Conservation (phyloP, 37 sponge, comb jelly and placozoan species). For the Axinella damicornis region DNA sequence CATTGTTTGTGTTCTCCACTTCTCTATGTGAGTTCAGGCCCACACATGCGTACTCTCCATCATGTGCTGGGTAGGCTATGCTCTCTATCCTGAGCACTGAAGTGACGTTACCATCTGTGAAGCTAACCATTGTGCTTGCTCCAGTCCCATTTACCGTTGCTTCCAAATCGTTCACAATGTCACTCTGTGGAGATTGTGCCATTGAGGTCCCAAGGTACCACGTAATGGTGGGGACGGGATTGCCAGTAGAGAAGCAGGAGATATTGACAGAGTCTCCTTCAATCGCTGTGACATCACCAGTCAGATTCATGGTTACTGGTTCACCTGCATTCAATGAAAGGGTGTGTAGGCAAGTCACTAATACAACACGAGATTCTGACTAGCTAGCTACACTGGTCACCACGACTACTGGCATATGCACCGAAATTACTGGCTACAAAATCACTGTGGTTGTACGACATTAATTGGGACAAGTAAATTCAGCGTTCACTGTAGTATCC, state of each 20-base stretch:
- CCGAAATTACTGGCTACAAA: no score
- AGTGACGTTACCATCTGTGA: slow-evolving; percentile 1
- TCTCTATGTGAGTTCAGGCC: slow-evolving; percentile 1
- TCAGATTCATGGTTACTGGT: no score
- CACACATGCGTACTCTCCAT: slow-evolving; percentile 39
- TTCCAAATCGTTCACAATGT: not conserved
- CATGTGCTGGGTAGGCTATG: slow-evolving; percentile 23
- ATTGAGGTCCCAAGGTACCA: slow-evolving; percentile 10
- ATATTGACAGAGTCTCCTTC: slow-evolving; percentile 43
- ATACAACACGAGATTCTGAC: no score
- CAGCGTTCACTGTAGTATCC: no score
- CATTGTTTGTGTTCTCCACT: slow-evolving; percentile 16
- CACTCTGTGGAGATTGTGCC: not conserved
- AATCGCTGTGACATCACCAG: no score
- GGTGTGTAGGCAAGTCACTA: no score
- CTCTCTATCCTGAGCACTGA: slow-evolving; percentile 24
- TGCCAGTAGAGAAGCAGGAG: slow-evolving; percentile 41
- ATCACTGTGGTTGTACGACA: no score
- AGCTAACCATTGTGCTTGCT: no score
- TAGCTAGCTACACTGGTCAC: no score
- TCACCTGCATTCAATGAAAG: no score
- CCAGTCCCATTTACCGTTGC: not conserved
- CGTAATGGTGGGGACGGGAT: slow-evolving; percentile 47
- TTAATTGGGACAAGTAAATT: no score
- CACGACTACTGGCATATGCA: no score